Conservation (phyloP, 2,113 vertebrate species). For the Hemiprocne comata region DNA sequence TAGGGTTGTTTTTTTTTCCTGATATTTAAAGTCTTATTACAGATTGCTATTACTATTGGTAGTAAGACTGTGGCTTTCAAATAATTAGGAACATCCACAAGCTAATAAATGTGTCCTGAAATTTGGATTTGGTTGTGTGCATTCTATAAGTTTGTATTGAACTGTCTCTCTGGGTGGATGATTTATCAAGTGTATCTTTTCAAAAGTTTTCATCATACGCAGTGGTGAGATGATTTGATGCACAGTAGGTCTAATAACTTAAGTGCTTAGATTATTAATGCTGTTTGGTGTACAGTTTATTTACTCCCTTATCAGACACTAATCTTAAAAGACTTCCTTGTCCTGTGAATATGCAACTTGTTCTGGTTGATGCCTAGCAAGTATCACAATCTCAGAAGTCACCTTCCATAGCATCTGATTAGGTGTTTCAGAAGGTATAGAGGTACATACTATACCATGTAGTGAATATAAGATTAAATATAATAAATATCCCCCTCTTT, state of each 20-base stretch:
- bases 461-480: background rate
- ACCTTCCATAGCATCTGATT: background rate
- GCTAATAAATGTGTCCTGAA: slow-evolving; percentile 76
- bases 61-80: slow-evolving; percentile 53
- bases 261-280: slow-evolving; percentile 40
- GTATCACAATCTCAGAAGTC: background rate
- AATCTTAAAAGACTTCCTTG: slow-evolving; percentile 54
- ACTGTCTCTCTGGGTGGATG: background rate
- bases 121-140: slow-evolving; percentile 70
- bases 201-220: slow-evolving; percentile 20
- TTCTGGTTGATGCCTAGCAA: slow-evolving; percentile 15
- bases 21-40: slow-evolving; percentile 41
- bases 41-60: slow-evolving; percentile 48
- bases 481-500: background rate
- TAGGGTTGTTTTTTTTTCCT: background rate
- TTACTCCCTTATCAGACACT: slow-evolving; percentile 62
- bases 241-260: slow-evolving; percentile 55
- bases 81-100: slow-evolving; percentile 74
- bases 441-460: background rate
- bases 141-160: slow-evolving; percentile 58
- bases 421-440: background rate
- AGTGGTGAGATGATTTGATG: slow-evolving; percentile 68
- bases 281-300: slow-evolving; percentile 31
- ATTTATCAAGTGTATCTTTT: slow-evolving; percentile 74
- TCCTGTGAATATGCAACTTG: background rate